Evolutionary conservation across 2,797 vertebrate species (phyloP), one percentile per base, ranked within the genome.

Genomic region (Jordanella pulchra): DNA sequence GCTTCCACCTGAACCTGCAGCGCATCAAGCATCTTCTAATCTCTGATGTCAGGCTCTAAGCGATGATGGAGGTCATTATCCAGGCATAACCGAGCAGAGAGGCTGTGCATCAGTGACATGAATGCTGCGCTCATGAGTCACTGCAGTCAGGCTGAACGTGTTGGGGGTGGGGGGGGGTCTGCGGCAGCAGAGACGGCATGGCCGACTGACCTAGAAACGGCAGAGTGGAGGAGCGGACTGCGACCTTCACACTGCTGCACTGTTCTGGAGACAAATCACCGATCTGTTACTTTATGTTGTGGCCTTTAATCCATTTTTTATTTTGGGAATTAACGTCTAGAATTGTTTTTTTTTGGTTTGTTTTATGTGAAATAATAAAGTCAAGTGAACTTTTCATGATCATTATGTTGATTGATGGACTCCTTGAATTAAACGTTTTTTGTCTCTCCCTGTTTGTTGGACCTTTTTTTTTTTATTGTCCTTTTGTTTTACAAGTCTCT

Each of bases 141-240:
- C 73, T 77, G 76, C 67, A 32, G 80, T 68, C 67, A 53, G 74
- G 11, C n/a, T 67, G 55, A 51, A 54, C 30, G 66, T 1, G 77
- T 39, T 47, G 69, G 76, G 67, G 78, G 61, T 53, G 23, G 78
- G 7, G 21, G 5, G 84, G 83, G 80, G 78, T 84, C 80, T 81
- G 82, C 84, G 39, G 85, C 76, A 30, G 66, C 60, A 50, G 80
- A 81, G 84, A 84, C 89, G 88, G 89, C 67, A 88, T 90, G 89
- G 87, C 89, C 89, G 79, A 91, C 87, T 92, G 87, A 93, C 92
- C 90, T 91, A 92, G 87, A 92, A 92, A 92, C 81, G 71, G 77
- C 75, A 58, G 81, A 83, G 73, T 10, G 75, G 72, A 77, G 77
- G 78, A 86, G 83, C 65, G 73, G 73, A 71, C 71, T 51, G 79